Evolutionary conservation across 23 tunicate species (phyloP).

Genomic region (Clavelina lepadiformis): DNA sequence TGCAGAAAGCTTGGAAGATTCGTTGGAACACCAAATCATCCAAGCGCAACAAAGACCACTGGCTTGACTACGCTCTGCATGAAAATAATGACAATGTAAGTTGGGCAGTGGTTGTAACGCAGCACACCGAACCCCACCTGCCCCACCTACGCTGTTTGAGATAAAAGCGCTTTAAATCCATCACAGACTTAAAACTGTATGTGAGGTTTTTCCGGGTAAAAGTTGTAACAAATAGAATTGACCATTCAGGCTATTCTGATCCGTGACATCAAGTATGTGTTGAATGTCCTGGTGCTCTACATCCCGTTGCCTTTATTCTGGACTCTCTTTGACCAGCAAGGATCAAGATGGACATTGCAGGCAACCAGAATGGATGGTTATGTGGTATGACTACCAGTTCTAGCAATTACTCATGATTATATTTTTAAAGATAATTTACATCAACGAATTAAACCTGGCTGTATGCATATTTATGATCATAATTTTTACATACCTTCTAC

Average conservation of each 20-base stretch:
- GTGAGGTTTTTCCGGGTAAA: too few species aligned
- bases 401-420: too few species aligned
- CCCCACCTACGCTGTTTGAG: too few species aligned
- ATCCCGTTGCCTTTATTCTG: slow-evolving; percentile 93
- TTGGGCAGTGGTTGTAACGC: too few species aligned
- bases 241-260: slow-evolving; percentile 45
- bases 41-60: slow-evolving; percentile 74
- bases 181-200: too few species aligned
- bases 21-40: slow-evolving; percentile 54
- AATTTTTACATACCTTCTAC: slow-evolving; percentile 3
- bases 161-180: too few species aligned
- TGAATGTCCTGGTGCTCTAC: slow-evolving; percentile 64
- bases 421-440: too few species aligned
- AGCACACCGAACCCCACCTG: too few species aligned
- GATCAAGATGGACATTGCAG: slow-evolving; percentile 97
- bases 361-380: slow-evolving; percentile 97
- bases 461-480: too few species aligned
- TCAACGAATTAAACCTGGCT: too few species aligned
- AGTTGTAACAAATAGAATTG: too few species aligned
- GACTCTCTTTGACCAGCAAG: slow-evolving; percentile 98
- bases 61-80: slow-evolving; percentile 89
- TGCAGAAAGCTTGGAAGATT: slow-evolving; percentile 40
- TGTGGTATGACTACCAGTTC: slow-evolving; percentile 26
- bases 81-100: too few species aligned
- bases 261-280: slow-evolving; percentile 77